Base-by-base conservation (phyloP, 2,888 invertebrate genomes). In the Orchestes rusci region DNA sequence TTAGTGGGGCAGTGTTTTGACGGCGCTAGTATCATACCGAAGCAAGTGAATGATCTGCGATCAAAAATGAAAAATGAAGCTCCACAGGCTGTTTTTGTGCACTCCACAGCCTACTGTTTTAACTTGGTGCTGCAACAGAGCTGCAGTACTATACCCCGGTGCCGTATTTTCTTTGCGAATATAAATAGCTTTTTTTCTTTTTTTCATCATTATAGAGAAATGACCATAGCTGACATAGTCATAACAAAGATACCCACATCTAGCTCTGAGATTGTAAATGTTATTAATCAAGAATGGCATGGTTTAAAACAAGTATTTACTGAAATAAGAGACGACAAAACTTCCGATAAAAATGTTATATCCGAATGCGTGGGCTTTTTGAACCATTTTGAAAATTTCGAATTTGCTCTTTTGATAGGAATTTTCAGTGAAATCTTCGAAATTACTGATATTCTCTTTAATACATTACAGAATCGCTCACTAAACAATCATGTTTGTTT, bases 1-100 rank as follows among this genome's bases (percentile, higher is more conserved):
- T 30, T 57, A 16, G 31, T 56, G 16, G 53, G 27, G 16, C 57
- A 56, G 31, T 54, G 52, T 39, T 58, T 48, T 39, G 55, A 57
- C 41, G 57, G 58, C 1, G 53, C 55, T 2, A 41, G 46, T 31
- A 55, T 56, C 8, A 48, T 15, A 8, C 4, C 19, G 2, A 16
- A 5, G 13, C 32, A 39, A 3, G 4, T 39, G 7, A 31, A 19
- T 15, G 20, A 13, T 5, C 7, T 39, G 2, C 19, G 32, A 19
- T 4, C 15, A 19, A 39, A 30, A 30, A 39, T 39, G 2, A 39
- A 39, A 31, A 15, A 13, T 17, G 15, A 19, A 7, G 38, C 17
- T 10, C 20, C 39, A 16, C 20, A 39, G 16, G 31, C 39, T n/a
- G 15, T 30, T 8, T 31, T 39, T 29, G 39, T 43, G 15, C 39